Conservation (phyloP, 2,113 vertebrate genomes). For the Scomber colias region DNA sequence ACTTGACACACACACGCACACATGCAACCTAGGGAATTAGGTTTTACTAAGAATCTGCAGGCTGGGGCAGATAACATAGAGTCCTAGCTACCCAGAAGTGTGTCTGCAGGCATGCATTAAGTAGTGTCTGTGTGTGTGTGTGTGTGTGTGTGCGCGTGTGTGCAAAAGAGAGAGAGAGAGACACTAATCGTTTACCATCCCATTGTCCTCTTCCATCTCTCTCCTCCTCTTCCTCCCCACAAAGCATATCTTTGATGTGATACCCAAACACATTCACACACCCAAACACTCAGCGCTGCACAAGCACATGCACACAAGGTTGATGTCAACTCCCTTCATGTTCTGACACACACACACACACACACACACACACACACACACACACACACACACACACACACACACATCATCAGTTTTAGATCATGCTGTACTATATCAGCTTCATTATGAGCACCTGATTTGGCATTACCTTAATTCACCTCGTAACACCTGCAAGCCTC, state of each 20-base stretch:
- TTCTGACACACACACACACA: too few species aligned
- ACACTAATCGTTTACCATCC: constrained; percentile 36
- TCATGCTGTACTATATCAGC: constrained; percentile 4
- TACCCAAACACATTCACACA: constrained; percentile 15
- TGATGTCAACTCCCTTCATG: not conserved
- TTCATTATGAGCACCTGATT: constrained; percentile 30
- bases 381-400: constrained; percentile 25
- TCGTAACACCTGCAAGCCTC: constrained; percentile 50
- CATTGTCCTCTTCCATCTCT: constrained; percentile 54
- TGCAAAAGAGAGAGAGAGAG: not conserved
- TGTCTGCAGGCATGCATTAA: constrained; percentile 75
- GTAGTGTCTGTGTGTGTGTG: constrained; percentile 27
- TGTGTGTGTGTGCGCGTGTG: not conserved
- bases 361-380: not conserved
- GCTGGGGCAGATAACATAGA: constrained; percentile 72
- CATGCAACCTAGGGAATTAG: constrained; percentile 67
- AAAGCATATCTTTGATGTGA: constrained; percentile 60
- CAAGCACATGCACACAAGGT: constrained; percentile 1
- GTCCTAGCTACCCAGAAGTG: constrained; percentile 68
- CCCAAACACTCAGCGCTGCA: not conserved
- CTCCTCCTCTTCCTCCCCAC: constrained; percentile 28
- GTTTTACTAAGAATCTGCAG: constrained; percentile 72
- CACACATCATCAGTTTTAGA: constrained; percentile 1
- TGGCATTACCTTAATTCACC: constrained; percentile 44
- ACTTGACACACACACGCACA: constrained; percentile 46